Base-by-base conservation (phyloP, 2,797 vertebrate genomes). In the Chelmon rostratus region DNA sequence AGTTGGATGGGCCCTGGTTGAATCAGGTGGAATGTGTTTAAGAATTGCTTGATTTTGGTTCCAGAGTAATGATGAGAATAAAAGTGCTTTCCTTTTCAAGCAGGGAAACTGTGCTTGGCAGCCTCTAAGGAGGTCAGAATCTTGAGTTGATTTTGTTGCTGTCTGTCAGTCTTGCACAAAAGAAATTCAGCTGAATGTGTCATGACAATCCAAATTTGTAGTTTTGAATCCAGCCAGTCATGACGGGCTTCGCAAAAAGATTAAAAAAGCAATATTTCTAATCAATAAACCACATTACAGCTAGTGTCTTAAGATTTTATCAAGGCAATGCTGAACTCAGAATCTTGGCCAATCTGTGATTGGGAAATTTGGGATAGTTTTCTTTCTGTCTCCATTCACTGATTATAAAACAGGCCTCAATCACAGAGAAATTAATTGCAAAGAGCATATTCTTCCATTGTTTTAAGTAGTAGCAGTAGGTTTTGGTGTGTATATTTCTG, bases 1-100 rank as follows among this genome's bases (percentile, higher is more conserved):
- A 35, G 66, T 49, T 38, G 33, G 63, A 72, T 6, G 13, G 6
- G 35, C 8, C n/a, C 52, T 8, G 23, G 46, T 54, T 65, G 62
- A 85, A 69, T 81, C 78, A 73, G 79, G 58, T 74, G 73, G 66
- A 70, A 71, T n/a, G 33, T 28, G 5, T 61, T 76, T 71, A 61
- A 28, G 52, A 58, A 63, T 6, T 52, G 35, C 15, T 53, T 52
- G 21, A 50, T 38, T 77, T 78, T 59, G 44, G 33, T 70, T 70
- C 7, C 63, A 37, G 66, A 11, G 9, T 42, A 38, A 56, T 57
- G 67, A 52, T 52, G 59, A 80, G 18, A 81, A 37, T 58, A 8
- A 59, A 67, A 69, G 65, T 54, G 3, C 59, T 59, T 76, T 25
- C 52, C 19, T 13, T 2, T 33, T 73, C 19, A 15, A 33, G 66